Evolutionary conservation across 2,113 vertebrate species (phyloP).

Genomic region (Lophius piscatorius): DNA sequence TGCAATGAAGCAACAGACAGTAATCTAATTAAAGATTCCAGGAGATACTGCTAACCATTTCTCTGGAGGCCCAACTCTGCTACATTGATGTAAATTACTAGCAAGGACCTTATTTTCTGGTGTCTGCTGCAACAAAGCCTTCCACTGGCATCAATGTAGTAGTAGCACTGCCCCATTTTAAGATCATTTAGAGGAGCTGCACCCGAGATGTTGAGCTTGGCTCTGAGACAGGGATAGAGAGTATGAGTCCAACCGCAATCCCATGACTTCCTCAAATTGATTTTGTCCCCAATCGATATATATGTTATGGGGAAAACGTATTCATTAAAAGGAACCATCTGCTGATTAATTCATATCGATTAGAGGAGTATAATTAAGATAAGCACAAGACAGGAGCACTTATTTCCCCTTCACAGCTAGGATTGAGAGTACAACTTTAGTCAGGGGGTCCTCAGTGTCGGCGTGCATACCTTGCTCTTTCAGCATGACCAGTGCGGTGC

Average conservation of each 20-base stretch:
- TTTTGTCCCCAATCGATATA: conserved; percentile 76
- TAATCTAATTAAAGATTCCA: conserved; percentile 84
- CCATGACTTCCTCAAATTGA: conserved; percentile 72
- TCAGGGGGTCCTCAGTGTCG: background rate
- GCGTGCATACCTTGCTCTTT: conserved; percentile 84
- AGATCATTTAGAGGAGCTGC: conserved; percentile 49
- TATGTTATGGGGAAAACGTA: conserved; percentile 76
- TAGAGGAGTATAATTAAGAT: conserved; percentile 80
- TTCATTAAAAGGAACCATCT: conserved; percentile 81
- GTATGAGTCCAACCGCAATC: conserved; percentile 49
- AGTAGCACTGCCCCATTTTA: conserved; percentile 45
- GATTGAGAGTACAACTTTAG: conserved; percentile 23
- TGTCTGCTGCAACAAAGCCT: conserved; percentile 70
- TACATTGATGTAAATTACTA: conserved; percentile 77
- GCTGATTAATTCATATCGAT: conserved; percentile 83
- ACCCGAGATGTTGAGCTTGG: conserved; percentile 32
- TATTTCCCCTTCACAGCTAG: conserved; percentile 40
- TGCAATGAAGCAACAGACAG: conserved; percentile 80
- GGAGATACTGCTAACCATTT: conserved; percentile 71
- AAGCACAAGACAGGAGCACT: conserved; percentile 54
- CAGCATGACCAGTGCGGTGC: conserved; percentile 80
- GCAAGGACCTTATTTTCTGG: conserved; percentile 76
- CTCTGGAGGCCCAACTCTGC: conserved; percentile 72
- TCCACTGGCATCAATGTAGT: conserved; percentile 21
- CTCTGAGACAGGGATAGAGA: conserved; percentile 49